A percentile compares a stretch with the other conserved stretches of the same genome.
Evolutionary conservation across 2,113 vertebrate genomes (phyloP).

Genomic region (Mixornis gularis): DNA sequence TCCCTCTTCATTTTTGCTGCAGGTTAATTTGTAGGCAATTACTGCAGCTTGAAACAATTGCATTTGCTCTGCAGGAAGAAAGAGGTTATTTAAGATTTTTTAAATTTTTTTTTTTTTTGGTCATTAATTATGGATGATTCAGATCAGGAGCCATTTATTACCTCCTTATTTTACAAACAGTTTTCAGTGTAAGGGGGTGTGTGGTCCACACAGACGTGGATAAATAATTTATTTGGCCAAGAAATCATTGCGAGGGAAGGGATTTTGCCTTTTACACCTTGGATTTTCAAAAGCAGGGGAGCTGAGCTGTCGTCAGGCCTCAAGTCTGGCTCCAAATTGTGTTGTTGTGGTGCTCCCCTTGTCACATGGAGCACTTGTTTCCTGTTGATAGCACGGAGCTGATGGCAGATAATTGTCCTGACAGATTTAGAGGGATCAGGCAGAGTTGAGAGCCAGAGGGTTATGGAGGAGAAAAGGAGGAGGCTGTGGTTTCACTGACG

Average conservation of each 20-base stretch:
- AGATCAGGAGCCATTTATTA: constrained; percentile 48
- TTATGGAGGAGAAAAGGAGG: not conserved
- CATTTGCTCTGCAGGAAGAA: constrained; percentile 64
- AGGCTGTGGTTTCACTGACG: not conserved
- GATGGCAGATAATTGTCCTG: not conserved
- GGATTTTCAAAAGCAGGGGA: not conserved
- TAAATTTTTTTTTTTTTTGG: not conserved
- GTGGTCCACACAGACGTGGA: not conserved
- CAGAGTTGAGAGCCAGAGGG: not conserved
- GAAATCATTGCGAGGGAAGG: not conserved
- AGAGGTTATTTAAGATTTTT: constrained; percentile 10
- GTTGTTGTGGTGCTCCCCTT: not conserved
- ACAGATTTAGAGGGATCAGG: not conserved
- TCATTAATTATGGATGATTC: constrained; percentile 68
- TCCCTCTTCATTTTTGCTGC: constrained; percentile 20
- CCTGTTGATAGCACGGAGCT: not conserved
- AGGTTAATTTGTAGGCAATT: constrained; percentile 69
- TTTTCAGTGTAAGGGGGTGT: not conserved
- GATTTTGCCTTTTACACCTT: not conserved
- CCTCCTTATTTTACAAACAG: constrained; percentile 33
- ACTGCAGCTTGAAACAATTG: constrained; percentile 44
- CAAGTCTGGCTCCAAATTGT: not conserved
- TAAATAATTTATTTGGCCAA: not conserved
- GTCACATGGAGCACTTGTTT: not conserved
- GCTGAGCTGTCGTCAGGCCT: not conserved